phyloP scores from a whole-genome alignment of 2,797 vertebrate species.

The Sebastes matsubarae region DNA sequence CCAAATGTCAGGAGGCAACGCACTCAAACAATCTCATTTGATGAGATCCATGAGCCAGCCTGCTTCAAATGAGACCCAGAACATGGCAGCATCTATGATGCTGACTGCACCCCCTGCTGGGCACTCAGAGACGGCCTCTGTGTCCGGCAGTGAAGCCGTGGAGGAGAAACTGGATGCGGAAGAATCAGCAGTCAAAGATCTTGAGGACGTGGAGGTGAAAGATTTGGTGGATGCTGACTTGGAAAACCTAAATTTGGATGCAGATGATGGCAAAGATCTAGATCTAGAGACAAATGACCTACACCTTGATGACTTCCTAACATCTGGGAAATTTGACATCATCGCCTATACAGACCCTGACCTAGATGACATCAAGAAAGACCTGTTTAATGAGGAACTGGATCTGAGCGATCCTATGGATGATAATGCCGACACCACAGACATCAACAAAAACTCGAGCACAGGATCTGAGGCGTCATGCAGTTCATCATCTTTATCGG shows the following conservation, averaged over 20 bases:
- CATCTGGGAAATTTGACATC: slow-evolving; percentile 97
- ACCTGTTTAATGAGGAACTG: slow-evolving; percentile 95
- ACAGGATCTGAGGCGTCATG: slow-evolving; percentile 68
- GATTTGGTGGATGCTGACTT: slow-evolving; percentile 97
- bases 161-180: slow-evolving; percentile 95
- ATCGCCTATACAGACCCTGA: slow-evolving; percentile 98
- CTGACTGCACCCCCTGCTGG: slow-evolving; percentile 76
- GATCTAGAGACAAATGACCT: slow-evolving; percentile 97
- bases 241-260: slow-evolving; percentile 95
- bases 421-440: slow-evolving; percentile 84
- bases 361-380: slow-evolving; percentile 95
- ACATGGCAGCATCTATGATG: slow-evolving; percentile 79
- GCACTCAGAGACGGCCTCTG: slow-evolving; percentile 66
- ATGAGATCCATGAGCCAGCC: slow-evolving; percentile 90
- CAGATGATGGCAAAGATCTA: slow-evolving; percentile 96
- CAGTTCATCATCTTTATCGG: slow-evolving; percentile 63
- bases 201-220: slow-evolving; percentile 97
- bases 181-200: slow-evolving; percentile 95
- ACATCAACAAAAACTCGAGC: slow-evolving; percentile 73
- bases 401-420: slow-evolving; percentile 95
- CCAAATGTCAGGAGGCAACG: slow-evolving; percentile 78
- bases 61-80: slow-evolving; percentile 82
- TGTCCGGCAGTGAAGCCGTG: slow-evolving; percentile 74
- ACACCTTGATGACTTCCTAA: slow-evolving; percentile 96
- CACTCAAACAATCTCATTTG: slow-evolving; percentile 80